Evolutionary conservation across 35 echinoderm and acorn worm species (phyloP), one percentile per base, ranked within the genome.

Genomic region (Diadema setosum): DNA sequence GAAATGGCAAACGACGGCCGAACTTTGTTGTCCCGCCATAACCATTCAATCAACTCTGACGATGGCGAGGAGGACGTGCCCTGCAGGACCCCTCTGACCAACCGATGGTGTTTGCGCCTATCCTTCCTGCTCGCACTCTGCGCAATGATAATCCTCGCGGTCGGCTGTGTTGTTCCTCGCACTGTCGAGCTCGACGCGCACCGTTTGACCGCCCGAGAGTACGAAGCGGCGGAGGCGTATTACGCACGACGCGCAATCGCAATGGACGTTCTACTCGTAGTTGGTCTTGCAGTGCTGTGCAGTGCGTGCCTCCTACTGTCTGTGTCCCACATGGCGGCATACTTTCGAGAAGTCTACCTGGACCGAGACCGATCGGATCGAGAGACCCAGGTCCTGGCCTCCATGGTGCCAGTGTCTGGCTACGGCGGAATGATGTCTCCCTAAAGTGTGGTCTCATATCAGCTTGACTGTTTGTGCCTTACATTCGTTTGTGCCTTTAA

Each of bases 251-350:
- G 85, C 27, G 85, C 39, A 3, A 16, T 32, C 31, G 37, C 49
- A 14, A 45, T 87, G 39, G 85, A 87, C 40, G 29, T 87, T 17
- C 0, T 87, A 9, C 33, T 87, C 63, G 85, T 87, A 3, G 24
- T 87, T 25, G 85, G 85, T 6, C 29, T 87, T 15, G 61, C 17
- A 1, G 44, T 65, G 26, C 21, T 87, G 85, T 46, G 64, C 16
- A 16, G 70, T 23, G 61, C 42, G 16, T 65, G 61, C 42, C 9
- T 70, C 57, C 17, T 75, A 15, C 2, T 87, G 37, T 87, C 63
- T 18, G 37, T 42, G 15, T 24, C 46, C 45, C 85, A 87, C 69
- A 30, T 70, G 42, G 17, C 18, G 24, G 63, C 29, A 2, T 87
- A 75, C 41, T 46, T 70, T 12, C 27, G 39, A 30, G 85, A 48